These are phyloP conservation scores for Cassiopea xamachana DNA, from an alignment of 30 jellyfish, hydroid and myxozoan genomes.

Conservation along the genomic window DNA sequence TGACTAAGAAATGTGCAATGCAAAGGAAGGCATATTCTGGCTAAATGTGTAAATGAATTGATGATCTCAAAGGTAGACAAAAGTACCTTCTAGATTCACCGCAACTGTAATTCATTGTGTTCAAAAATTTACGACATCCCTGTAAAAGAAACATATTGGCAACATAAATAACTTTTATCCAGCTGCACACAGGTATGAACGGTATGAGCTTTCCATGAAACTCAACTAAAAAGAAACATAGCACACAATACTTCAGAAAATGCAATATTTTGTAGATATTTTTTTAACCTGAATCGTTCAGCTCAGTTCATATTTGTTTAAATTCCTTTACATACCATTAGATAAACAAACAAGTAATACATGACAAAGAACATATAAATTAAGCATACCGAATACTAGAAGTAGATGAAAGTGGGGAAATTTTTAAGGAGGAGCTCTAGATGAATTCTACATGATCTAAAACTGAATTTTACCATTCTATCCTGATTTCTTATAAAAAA, in stretches of 20 bases:
- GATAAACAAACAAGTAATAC: no score
- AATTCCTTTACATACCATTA: neutral
- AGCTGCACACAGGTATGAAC: neutral
- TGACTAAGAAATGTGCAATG: no score
- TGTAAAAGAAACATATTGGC: neutral
- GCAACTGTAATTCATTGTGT: neutral
- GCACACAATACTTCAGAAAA: neutral
- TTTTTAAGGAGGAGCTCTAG: no score
- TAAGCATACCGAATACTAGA: no score
- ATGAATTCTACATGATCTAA: no score
- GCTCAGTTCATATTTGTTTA: neutral
- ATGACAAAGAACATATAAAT: no score
- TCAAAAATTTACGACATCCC: slow-evolving; percentile 46
- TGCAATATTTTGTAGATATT: neutral
- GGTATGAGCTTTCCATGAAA: neutral
- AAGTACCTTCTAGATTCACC: neutral
- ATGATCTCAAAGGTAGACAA: no score
- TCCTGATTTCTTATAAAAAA: no score
- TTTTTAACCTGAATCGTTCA: neutral
- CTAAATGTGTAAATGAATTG: neutral
- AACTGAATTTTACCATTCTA: no score
- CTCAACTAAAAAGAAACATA: neutral
- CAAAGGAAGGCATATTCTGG: no score
- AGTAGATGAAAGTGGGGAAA: no score
- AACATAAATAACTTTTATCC: no score